A percentile compares a stretch with the other conserved stretches of the same genome.
Evolutionary conservation across 2,888 invertebrate genomes (phyloP).

Genomic region (Hydraecia micacea): DNA sequence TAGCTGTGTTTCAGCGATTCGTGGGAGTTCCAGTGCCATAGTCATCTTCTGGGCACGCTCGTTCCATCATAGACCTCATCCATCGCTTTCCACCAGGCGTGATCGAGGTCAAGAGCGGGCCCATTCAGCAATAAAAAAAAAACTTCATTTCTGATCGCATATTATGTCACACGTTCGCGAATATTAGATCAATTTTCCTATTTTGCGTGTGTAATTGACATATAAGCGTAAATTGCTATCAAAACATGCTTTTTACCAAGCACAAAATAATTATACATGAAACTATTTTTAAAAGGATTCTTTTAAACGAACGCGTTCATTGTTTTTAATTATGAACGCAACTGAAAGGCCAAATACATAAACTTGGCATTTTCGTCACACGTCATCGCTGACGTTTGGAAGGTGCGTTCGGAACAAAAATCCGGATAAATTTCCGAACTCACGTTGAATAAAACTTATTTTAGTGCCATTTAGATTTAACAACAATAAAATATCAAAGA

Average conservation of each 20-base stretch:
- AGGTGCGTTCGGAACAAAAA: slow-evolving; percentile 71
- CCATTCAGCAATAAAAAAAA: no score
- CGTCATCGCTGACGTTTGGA: slow-evolving; percentile 84
- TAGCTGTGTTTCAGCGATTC: no score
- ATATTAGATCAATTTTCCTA: neutral
- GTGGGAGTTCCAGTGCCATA: no score
- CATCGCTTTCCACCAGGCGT: no score
- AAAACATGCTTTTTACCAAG: neutral
- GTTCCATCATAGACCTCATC: no score
- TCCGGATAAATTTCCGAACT: rapidly evolving
- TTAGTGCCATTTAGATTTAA: neutral
- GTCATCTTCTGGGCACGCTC: no score
- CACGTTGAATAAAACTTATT: neutral
- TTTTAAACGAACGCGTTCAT: slow-evolving; percentile 64
- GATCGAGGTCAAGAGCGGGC: no score
- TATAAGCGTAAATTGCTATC: no score
- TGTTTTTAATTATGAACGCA: slow-evolving; percentile 69
- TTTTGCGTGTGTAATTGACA: neutral
- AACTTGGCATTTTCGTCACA: slow-evolving; percentile 69
- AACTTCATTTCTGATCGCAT: no score
- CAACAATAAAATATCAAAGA: neutral
- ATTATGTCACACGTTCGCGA: no score
- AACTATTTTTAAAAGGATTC: neutral
- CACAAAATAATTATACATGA: neutral
- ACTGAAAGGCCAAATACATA: slow-evolving; percentile 62